phyloP scores from a whole-genome alignment of 2,888 invertebrate species.

The Euplagia quadripunctaria region DNA sequence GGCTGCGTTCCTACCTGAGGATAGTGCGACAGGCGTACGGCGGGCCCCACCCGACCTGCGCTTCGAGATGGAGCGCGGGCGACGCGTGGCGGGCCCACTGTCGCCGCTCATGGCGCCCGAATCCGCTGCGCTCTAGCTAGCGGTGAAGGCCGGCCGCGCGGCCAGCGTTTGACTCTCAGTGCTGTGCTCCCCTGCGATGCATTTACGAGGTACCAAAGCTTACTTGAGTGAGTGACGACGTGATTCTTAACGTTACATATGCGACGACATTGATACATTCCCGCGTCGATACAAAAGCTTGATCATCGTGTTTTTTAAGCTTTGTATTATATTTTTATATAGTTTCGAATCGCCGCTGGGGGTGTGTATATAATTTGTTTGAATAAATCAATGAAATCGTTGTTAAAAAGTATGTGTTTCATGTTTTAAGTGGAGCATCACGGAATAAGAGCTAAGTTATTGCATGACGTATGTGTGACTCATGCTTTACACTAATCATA shows the following conservation, averaged over 20 bases:
- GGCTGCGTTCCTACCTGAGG: constrained; percentile 94
- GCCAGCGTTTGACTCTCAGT: constrained; percentile 79
- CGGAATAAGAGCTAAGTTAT: constrained; percentile 12
- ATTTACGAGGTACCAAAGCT: constrained; percentile 79
- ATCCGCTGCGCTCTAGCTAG: constrained; percentile 91
- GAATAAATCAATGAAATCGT: constrained; percentile 71
- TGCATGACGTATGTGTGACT: constrained; percentile 31
- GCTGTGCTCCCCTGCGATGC: constrained; percentile 66
- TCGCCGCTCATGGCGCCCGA: constrained; percentile 93
- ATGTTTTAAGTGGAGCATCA: constrained; percentile 18
- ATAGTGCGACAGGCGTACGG: constrained; percentile 75
- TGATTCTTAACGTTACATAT: constrained; percentile 64
- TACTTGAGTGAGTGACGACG: constrained; percentile 57
- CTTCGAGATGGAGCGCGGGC: constrained; percentile 93
- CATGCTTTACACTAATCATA: constrained; percentile 29
- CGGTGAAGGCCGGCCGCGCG: constrained; percentile 76
- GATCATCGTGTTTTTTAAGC: constrained; percentile 74
- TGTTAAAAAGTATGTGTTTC: constrained; percentile 51
- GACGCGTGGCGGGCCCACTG: constrained; percentile 92
- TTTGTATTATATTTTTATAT: constrained; percentile 80
- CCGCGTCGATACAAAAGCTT: constrained; percentile 66
- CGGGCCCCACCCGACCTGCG: constrained; percentile 91
- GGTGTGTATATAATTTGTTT: constrained; percentile 76
- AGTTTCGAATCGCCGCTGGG: constrained; percentile 64
- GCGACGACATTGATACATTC: constrained; percentile 63